Conservation (phyloP, 2,888 invertebrate genomes). For the Zeuzera pyrina region DNA sequence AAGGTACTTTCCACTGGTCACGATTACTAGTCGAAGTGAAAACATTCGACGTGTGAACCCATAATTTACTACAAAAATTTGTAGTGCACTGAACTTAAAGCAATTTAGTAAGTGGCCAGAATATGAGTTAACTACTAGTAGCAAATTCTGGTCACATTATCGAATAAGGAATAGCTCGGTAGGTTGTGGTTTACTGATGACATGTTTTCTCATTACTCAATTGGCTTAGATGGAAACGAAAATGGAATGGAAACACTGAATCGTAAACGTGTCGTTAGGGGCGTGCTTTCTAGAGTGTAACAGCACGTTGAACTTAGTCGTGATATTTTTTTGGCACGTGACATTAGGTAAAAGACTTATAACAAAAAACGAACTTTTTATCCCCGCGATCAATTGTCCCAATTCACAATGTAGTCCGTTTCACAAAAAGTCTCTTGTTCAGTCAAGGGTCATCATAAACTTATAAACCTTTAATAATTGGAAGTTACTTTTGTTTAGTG, state of each 20-base stretch:
- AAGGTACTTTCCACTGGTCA: slow-evolving; percentile 52
- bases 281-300: background rate
- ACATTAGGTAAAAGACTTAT: slow-evolving; percentile 13
- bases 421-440: no score
- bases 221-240: slow-evolving; percentile 2
- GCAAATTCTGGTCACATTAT: slow-evolving; percentile 46
- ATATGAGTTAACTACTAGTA: slow-evolving; percentile 41
- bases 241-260: background rate
- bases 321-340: slow-evolving; percentile 21
- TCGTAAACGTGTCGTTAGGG: background rate
- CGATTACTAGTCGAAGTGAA: slow-evolving; percentile 57
- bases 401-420: no score
- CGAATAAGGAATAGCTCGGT: slow-evolving; percentile 40
- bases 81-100: slow-evolving; percentile 59
- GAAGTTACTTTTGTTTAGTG: slow-evolving; percentile 16
- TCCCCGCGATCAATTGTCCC: slow-evolving; percentile 12
- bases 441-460: no score
- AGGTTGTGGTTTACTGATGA: slow-evolving; percentile 41
- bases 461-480: slow-evolving; percentile 10
- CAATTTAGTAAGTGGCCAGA: slow-evolving; percentile 54
- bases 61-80: slow-evolving; percentile 63
- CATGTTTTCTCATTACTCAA: slow-evolving; percentile 2
- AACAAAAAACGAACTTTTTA: slow-evolving; percentile 14
- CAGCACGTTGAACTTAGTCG: slow-evolving; percentile 17
- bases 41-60: slow-evolving; percentile 66